Percentiles rank a stretch among this genome's conserved stretches.
Conservation (phyloP, 2,797 vertebrate genomes). For the Uromys caudimaculatus region DNA sequence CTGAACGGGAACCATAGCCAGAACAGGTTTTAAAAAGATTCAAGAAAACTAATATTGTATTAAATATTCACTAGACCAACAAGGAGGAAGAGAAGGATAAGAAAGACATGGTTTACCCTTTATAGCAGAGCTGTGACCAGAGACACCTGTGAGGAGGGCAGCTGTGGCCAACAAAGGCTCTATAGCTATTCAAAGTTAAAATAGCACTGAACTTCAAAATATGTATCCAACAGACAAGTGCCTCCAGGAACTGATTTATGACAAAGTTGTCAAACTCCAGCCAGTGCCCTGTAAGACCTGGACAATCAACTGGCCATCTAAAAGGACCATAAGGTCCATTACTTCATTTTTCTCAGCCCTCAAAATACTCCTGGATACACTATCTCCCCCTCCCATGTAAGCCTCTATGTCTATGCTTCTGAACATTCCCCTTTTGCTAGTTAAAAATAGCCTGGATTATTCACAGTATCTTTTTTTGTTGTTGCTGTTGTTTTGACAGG, state of each 20-base stretch:
- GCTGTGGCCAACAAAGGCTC: conserved; percentile 39
- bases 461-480: conserved; percentile 52
- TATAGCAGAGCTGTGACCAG: neutral
- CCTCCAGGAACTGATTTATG: conserved; percentile 58
- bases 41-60: conserved; percentile 24
- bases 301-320: conserved; percentile 46
- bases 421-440: conserved; percentile 68
- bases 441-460: conserved; percentile 77
- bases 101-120: neutral
- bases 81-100: conserved; percentile 32
- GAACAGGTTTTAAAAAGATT: conserved; percentile 45
- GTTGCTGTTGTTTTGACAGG: conserved; percentile 58
- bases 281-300: neutral
- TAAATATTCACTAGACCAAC: neutral
- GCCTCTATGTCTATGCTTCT: conserved; percentile 39
- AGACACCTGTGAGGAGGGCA: neutral
- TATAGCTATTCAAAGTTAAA: conserved; percentile 28
- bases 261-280: conserved; percentile 34
- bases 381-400: conserved; percentile 5
- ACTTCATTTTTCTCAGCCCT: conserved; percentile 58
- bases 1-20: neutral
- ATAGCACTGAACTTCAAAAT: conserved; percentile 32
- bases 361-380: conserved; percentile 47
- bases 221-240: conserved; percentile 43
- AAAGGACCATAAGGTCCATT: conserved; percentile 2